A percentile compares a stretch with the other conserved stretches of the same genome.
phyloP scores from a whole-genome alignment of 2,888 invertebrate genomes.

The Hydroisotoma schaefferi region DNA sequence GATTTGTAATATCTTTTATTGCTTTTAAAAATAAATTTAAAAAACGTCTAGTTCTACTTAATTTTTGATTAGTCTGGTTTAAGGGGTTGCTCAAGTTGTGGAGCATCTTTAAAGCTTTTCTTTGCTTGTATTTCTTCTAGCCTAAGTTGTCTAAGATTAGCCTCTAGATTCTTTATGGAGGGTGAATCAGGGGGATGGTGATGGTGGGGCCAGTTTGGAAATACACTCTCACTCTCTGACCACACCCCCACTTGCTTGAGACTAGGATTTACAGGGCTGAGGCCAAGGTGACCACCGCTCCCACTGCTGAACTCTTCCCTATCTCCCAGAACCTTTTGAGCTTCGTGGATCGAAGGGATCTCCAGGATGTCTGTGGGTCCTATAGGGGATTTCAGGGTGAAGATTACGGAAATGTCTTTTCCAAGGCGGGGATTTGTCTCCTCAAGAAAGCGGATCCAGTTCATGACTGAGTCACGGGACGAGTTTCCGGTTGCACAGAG shows the following conservation, averaged over 20 bases:
- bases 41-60: too few species aligned
- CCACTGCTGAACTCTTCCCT: constrained; percentile 23
- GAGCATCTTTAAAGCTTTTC: neutral
- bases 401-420: constrained; percentile 71
- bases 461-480: constrained; percentile 83
- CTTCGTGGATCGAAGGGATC: neutral
- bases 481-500: constrained; percentile 89
- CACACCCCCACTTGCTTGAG: constrained; percentile 43
- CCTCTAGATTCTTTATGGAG: constrained; percentile 20
- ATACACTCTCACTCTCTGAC: constrained; percentile 37
- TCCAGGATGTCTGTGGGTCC: constrained; percentile 50
- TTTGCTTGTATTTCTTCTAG: neutral
- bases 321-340: neutral
- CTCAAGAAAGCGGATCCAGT: constrained; percentile 82
- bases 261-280: constrained; percentile 33
- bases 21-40: too few species aligned
- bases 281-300: constrained; percentile 15
- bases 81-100: too few species aligned
- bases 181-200: constrained; percentile 19
- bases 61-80: too few species aligned
- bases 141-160: constrained; percentile 20
- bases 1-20: too few species aligned
- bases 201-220: constrained; percentile 48
- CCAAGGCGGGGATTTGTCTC: constrained; percentile 68
- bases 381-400: constrained; percentile 68